A percentile compares a stretch with the other conserved stretches of the same genome.
phyloP scores from a whole-genome alignment of 2,888 invertebrate genomes.

The Lysandra bellargus region DNA sequence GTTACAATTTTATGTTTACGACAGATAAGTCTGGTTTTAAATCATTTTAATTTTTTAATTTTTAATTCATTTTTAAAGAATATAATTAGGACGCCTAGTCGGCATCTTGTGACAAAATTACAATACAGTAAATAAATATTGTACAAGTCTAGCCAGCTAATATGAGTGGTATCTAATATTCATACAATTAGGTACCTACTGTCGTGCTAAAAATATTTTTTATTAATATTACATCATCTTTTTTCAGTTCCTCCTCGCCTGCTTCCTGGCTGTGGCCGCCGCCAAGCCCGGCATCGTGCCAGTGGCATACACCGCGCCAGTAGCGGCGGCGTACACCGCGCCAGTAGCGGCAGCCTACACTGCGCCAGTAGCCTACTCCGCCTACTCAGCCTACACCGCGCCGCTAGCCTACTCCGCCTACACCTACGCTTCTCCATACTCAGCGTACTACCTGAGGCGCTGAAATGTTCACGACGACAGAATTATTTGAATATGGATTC shows the following conservation, averaged over 20 bases:
- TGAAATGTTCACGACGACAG: conserved; percentile 31
- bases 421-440: conserved; percentile 46
- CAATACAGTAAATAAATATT: background rate
- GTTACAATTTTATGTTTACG: too few relatives aligned
- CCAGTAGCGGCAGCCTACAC: conserved; percentile 51
- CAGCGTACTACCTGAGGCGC: conserved; percentile 44
- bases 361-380: conserved; percentile 54
- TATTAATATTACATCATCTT: conserved; percentile 2
- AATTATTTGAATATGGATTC: conserved; percentile 6
- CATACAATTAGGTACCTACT: background rate
- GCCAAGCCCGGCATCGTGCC: conserved; percentile 60
- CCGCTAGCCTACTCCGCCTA: conserved; percentile 52
- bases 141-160: background rate
- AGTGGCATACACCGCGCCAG: conserved; percentile 52
- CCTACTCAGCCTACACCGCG: conserved; percentile 49
- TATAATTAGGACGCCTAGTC: background rate
- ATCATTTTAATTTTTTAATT: too few relatives aligned
- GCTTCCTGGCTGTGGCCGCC: conserved; percentile 70
- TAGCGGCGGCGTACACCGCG: conserved; percentile 48
- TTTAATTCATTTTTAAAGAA: background rate
- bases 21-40: too few relatives aligned
- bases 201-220: background rate
- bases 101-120: background rate
- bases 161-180: background rate
- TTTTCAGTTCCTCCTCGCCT: conserved; percentile 67